Percentiles rank a stretch among this genome's conserved stretches.
phyloP scores from a whole-genome alignment of 2,113 vertebrate species.

The Tenrec ecaudatus region DNA sequence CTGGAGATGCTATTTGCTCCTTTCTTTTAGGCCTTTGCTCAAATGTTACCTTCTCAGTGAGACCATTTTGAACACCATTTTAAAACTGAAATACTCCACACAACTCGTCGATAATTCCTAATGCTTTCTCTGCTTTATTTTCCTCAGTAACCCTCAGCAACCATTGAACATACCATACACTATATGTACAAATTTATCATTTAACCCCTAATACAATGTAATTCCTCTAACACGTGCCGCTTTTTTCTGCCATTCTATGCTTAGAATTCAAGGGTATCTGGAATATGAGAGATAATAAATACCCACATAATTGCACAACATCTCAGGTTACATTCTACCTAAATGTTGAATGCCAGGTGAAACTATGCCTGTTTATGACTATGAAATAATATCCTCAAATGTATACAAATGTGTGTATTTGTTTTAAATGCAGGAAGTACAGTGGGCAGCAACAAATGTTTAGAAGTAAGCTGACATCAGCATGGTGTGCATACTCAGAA shows the following conservation, averaged over 20 bases:
- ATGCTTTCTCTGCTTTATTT: neutral
- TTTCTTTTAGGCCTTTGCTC: neutral
- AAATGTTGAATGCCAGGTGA: neutral
- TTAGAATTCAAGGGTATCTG: neutral
- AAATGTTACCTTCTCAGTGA: neutral
- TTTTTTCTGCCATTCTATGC: neutral
- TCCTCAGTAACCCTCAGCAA: neutral
- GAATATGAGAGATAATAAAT: neutral
- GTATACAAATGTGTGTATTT: neutral
- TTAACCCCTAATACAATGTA: neutral
- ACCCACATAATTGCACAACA: neutral
- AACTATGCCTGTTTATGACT: neutral
- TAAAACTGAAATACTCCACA: neutral
- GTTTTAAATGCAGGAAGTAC: neutral
- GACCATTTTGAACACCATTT: neutral
- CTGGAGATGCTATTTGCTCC: neutral
- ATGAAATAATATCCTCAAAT: conserved; percentile 21
- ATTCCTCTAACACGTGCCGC: neutral
- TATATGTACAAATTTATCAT: neutral
- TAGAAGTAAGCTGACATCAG: neutral
- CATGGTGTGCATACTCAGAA: neutral
- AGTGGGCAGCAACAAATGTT: neutral
- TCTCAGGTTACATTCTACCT: neutral
- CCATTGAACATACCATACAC: neutral
- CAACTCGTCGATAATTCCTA: neutral